These are phyloP conservation scores for Hippasteria phrygiana DNA, from an alignment of 53 echinoderm and acorn worm species.

Conservation along the genomic window DNA sequence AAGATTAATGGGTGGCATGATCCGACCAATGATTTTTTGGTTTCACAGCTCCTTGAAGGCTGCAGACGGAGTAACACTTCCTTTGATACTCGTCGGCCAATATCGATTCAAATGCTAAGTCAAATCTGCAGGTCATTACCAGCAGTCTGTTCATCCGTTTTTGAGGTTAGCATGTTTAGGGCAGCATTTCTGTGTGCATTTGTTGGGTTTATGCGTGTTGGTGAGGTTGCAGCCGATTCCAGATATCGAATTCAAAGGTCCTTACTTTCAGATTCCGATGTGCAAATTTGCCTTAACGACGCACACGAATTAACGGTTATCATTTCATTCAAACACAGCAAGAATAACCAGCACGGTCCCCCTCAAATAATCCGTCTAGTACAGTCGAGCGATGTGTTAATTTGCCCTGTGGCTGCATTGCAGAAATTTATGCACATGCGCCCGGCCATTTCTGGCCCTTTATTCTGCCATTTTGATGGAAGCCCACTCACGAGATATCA, in stretches of 20 bases:
- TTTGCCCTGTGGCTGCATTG: neutral
- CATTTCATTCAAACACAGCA: neutral
- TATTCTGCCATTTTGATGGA: conserved; percentile 14
- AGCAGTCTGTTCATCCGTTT: neutral
- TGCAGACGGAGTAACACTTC: neutral
- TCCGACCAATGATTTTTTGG: conserved; percentile 3
- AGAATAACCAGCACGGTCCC: conserved; percentile 18
- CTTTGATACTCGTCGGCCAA: neutral
- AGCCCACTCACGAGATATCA: neutral
- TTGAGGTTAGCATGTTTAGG: neutral
- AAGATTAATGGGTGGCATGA: neutral
- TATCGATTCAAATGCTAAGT: neutral
- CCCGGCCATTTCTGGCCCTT: neutral
- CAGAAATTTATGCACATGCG: neutral
- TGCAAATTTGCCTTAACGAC: neutral
- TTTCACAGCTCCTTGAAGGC: conserved; percentile 16
- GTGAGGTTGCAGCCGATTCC: neutral
- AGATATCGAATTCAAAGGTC: neutral
- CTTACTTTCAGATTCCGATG: neutral
- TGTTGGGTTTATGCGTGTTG: conserved; percentile 19
- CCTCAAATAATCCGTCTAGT: neutral
- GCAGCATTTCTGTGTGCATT: neutral
- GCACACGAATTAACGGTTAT: neutral
- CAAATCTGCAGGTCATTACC: neutral
- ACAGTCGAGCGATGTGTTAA: neutral